Evolutionary conservation across 2,113 vertebrate species (phyloP).

Genomic region (Notarius quadriscutis): DNA sequence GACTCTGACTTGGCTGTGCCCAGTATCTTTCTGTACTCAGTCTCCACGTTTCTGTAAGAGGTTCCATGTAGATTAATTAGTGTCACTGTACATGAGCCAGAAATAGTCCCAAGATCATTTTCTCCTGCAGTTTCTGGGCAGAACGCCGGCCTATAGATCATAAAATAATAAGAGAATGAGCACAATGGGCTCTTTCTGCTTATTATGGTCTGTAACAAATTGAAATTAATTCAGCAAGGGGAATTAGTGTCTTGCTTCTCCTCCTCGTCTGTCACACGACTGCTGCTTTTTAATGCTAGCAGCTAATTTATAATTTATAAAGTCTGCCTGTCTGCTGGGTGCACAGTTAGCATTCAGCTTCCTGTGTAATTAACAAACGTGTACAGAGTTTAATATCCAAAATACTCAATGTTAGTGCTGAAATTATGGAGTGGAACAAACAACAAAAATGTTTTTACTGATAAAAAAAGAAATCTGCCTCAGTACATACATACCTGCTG

Average conservation of each 20-base stretch:
- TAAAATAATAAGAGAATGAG: constrained; percentile 26
- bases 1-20: background rate
- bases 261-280: background rate
- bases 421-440: background rate
- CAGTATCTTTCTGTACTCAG: background rate
- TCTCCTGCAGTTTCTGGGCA: constrained; percentile 1
- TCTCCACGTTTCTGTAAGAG: background rate
- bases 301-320: background rate
- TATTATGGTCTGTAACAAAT: constrained; percentile 30
- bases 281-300: background rate
- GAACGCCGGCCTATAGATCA: constrained; percentile 26
- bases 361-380: background rate
- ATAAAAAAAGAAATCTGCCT: background rate
- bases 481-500: background rate
- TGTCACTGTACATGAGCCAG: background rate
- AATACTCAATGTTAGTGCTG: background rate
- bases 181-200: constrained; percentile 1
- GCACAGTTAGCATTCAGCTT: background rate
- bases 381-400: background rate
- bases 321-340: background rate
- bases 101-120: background rate
- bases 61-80: constrained; percentile 11
- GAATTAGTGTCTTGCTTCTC: background rate
- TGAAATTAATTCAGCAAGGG: constrained; percentile 31
- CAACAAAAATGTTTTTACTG: background rate